phyloP scores from a whole-genome alignment of 1,140 invertebrate genomes.

The Ceratina australensis region DNA sequence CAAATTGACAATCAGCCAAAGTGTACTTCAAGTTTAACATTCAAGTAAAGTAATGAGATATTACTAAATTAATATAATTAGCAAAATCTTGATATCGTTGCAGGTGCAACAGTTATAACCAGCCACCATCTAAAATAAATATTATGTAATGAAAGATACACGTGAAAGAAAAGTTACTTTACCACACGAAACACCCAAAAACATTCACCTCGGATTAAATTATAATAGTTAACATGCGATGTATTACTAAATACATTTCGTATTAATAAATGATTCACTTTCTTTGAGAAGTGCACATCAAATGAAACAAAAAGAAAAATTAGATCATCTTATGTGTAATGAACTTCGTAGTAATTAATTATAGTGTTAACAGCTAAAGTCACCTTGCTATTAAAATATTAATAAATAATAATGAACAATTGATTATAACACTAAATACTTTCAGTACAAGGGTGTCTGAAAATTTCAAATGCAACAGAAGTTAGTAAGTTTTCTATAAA shows the following conservation, averaged over 20 bases:
- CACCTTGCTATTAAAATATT: conserved; percentile 17
- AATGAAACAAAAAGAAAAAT: conserved; percentile 15
- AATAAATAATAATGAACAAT: conserved; percentile 30
- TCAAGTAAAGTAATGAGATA: conserved; percentile 52
- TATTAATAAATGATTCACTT: conserved; percentile 4
- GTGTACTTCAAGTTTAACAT: conserved; percentile 59
- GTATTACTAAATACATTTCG: conserved; percentile 17
- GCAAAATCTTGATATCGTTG: conserved; percentile 50
- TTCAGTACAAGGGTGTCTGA: conserved; percentile 33
- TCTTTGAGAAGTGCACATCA: conserved; percentile 19
- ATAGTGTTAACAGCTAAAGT: conserved; percentile 24
- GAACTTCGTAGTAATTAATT: conserved; percentile 13
- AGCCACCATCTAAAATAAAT: conserved; percentile 68
- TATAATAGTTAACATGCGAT: conserved; percentile 48
- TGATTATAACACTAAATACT: conserved; percentile 15
- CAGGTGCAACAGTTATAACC: conserved; percentile 67
- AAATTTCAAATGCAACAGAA: conserved; percentile 51
- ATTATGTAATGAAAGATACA: conserved; percentile 44
- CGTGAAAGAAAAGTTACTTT: conserved; percentile 22
- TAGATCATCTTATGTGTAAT: conserved; percentile 2
- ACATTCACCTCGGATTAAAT: conserved; percentile 42
- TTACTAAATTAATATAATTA: conserved; percentile 61
- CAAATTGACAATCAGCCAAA: conserved; percentile 70
- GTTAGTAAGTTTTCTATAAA: conserved; percentile 33
- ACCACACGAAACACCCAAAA: conserved; percentile 50